Evolutionary conservation across 2,113 vertebrate genomes (phyloP), one percentile per base, ranked within the genome.

Genomic region (Cinclus cinclus): DNA sequence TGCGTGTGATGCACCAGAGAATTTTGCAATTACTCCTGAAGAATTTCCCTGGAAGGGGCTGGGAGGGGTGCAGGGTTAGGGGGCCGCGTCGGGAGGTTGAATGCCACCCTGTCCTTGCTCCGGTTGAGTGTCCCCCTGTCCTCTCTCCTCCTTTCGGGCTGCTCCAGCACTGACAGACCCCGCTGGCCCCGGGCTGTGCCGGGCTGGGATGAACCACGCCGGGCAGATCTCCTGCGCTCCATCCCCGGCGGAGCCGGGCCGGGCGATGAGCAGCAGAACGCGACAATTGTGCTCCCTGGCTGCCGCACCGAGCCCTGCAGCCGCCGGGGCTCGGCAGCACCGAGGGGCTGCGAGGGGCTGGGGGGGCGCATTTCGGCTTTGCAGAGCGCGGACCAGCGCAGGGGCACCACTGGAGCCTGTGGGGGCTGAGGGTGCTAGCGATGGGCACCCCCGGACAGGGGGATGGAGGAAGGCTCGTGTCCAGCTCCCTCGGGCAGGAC

Each of bases 1-100:
- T 33, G 89, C 11, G 9, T 50, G 65, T 28, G 92, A 73, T 73
- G 84, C 78, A 50, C 67, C 9, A 9, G 37, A 89, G 83, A 46
- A 2, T 53, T 89, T 74, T 77, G 89, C 89, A 80, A 76, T 93
- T 73, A 70, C 81, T 95, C 58, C 50, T 8, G 62, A 19, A 55
- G 89, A 59, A 71, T 83, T 78, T 78, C 67, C 62, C 53, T 27
- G 63, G 44, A 30, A 89, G 55, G 81, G 37, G 80, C 71, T 49
- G 86, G 75, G 70, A 65, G 64, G 70, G 18, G 7, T 3, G 49
- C 56, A n/a, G 44, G 60, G 73, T 33, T 21, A 0, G 2, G 60
- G 49, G 37, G 7, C 6, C 6, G 1, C 0, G 0, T 2, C 3
- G 1, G 31, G 86, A 30, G 64, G 4, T 11, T 73, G 37, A n/a